Conservation (phyloP, 2,797 vertebrate species). For the Rhodeus uyekii region DNA sequence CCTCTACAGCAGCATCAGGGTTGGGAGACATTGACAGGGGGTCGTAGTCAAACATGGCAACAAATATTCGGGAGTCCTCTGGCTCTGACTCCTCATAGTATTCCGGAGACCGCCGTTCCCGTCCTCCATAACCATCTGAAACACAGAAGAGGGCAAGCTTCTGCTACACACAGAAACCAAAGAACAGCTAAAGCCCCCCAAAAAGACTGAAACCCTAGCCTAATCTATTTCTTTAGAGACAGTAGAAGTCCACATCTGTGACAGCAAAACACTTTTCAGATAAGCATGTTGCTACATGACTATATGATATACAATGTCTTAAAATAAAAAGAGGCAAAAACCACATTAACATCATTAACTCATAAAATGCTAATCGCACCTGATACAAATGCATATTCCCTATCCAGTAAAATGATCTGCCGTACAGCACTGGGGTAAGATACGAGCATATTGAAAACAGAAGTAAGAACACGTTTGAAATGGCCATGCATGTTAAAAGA, state of each 20-base stretch:
- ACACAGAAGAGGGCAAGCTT: slow-evolving; percentile 52
- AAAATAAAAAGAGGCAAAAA: neutral
- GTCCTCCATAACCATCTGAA: slow-evolving; percentile 86
- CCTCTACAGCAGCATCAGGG: slow-evolving; percentile 93
- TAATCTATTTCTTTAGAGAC: neutral
- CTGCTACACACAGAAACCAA: slow-evolving; percentile 46
- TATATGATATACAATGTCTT: neutral
- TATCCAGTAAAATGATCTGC: neutral
- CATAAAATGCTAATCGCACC: slow-evolving; percentile 8
- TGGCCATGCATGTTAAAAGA: slow-evolving; percentile 16
- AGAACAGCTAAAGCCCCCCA: slow-evolving; percentile 43
- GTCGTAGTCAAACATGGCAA: slow-evolving; percentile 97
- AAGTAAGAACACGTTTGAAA: neutral
- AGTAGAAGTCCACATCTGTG: neutral
- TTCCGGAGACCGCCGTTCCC: slow-evolving; percentile 83
- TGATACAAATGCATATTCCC: neutral
- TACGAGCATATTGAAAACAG: slow-evolving; percentile 49
- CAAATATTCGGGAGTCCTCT: slow-evolving; percentile 90
- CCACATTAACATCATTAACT: neutral
- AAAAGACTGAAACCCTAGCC: neutral
- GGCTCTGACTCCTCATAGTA: slow-evolving; percentile 90
- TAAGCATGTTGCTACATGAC: neutral
- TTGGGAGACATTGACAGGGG: slow-evolving; percentile 98
- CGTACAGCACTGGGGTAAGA: slow-evolving; percentile 44
- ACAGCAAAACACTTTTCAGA: neutral